These are phyloP conservation scores for Ginglymostoma cirratum DNA, from an alignment of 2,113 vertebrate species.

Conservation along the genomic window DNA sequence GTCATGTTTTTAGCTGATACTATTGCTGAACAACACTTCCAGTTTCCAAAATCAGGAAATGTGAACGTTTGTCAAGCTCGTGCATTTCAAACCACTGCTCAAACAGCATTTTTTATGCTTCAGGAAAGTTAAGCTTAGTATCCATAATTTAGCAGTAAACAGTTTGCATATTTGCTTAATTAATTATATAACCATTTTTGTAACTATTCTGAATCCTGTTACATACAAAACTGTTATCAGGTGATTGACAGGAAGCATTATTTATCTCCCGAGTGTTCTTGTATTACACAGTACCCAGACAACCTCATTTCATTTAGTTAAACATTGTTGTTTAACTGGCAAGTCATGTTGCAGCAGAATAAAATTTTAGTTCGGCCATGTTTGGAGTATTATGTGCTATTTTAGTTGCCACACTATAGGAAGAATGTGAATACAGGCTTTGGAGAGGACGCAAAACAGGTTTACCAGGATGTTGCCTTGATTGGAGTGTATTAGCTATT, in stretches of 20 bases:
- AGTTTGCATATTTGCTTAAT: slow-evolving; percentile 50
- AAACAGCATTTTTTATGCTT: slow-evolving; percentile 48
- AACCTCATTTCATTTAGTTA: slow-evolving; percentile 54
- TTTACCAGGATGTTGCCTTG: too few relatives aligned
- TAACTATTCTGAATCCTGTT: slow-evolving; percentile 50
- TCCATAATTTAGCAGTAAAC: slow-evolving; percentile 49
- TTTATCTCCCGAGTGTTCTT: slow-evolving; percentile 32
- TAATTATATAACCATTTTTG: slow-evolving; percentile 47
- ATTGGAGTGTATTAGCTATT: too few relatives aligned
- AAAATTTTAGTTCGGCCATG: too few relatives aligned
- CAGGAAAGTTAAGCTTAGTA: slow-evolving; percentile 50
- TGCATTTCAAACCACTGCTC: slow-evolving; percentile 53
- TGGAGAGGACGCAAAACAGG: too few relatives aligned
- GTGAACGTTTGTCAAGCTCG: slow-evolving; percentile 26
- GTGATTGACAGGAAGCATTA: slow-evolving; percentile 50
- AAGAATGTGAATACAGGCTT: too few relatives aligned
- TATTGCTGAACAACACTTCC: slow-evolving; percentile 47
- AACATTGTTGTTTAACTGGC: slow-evolving; percentile 48
- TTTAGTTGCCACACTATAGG: too few relatives aligned
- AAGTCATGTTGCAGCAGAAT: too few relatives aligned
- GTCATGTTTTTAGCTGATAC: slow-evolving; percentile 43
- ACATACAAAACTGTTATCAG: slow-evolving; percentile 51
- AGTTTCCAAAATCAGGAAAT: slow-evolving; percentile 29
- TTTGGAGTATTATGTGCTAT: too few relatives aligned
- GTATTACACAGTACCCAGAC: slow-evolving; percentile 45